Conservation (phyloP, 2,797 vertebrate genomes). For the Lemur catta region DNA sequence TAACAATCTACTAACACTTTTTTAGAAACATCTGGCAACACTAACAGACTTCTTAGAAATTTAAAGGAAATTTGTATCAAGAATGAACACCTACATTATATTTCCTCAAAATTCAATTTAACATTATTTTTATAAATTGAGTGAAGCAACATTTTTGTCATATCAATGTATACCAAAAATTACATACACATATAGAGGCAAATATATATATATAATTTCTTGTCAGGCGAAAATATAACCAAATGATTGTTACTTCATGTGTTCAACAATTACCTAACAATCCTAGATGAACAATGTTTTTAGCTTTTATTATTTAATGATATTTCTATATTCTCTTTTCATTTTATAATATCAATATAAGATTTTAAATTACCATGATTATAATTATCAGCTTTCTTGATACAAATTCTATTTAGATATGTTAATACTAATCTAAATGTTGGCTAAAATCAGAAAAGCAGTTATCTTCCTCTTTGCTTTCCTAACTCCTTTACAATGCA, state of each 20-base stretch:
- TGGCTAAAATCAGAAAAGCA: neutral
- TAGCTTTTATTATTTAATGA: constrained; percentile 5
- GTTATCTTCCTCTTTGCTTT: neutral
- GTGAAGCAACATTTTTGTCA: neutral
- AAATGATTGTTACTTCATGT: neutral
- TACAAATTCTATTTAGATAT: neutral
- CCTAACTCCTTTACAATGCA: neutral
- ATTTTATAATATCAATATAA: neutral
- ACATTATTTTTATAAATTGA: constrained; percentile 20
- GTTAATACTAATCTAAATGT: neutral
- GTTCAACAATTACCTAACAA: neutral
- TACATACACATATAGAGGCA: neutral
- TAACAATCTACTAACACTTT: neutral
- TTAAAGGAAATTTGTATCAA: neutral
- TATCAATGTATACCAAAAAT: constrained; percentile 7
- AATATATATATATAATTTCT: neutral
- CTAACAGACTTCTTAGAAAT: constrained; percentile 17
- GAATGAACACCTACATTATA: neutral
- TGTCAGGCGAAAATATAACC: neutral
- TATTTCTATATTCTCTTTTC: neutral
- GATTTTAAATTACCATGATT: neutral
- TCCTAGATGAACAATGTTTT: neutral
- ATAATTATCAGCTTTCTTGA: neutral
- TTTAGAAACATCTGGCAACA: neutral
- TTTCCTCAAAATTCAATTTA: neutral